Base-by-base conservation (phyloP, 2,888 invertebrate genomes). In the Drosophila histrio region DNA sequence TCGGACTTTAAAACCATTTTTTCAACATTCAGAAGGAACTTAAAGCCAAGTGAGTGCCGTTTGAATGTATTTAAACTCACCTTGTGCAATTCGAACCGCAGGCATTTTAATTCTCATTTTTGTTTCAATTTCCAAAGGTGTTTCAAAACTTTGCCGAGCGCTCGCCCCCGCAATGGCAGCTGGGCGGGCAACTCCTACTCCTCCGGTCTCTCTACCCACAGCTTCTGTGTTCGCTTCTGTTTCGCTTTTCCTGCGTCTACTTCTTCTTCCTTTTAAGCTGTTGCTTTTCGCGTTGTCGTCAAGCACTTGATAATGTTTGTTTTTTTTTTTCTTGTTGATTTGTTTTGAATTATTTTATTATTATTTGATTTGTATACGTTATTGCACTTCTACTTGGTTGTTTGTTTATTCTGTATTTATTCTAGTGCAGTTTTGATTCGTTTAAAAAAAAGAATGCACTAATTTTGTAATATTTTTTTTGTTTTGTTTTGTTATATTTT, bases 91-190 rank as follows among this genome's bases (percentile, higher is more conserved):
- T 94, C 97, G 95, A 94, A 97, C 97, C 93, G 97, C 97, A 93
- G 97, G 97, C 97, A 97, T 97, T 95, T 97, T 97, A 94, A 97
- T 97, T 96, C 97, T 96, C 97, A 97, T 97, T 95, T 95, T 97
- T 89, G 71, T 88, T 86, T 53, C 84, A 89, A 77, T 79, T 83
- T 85, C 83, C 85, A 63, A 80, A 68, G 79, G 72, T 63, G 72
- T 75, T 81, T 75, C 61, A 58, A 72, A 75, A 72, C 72, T 83
- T 76, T 72, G 41, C 54, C 67, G 73, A 73, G 73, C 66, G 73
- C 65, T 44, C 66, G 77, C 87, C 82, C 82, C 65, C 63, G 62
- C 63, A 64, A 59, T 38, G 61, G 67, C 64, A 52, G 59, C 54
- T 60, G 73, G 77, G 80, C 70, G 78, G 80, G 71, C 87, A 49